phyloP scores from a whole-genome alignment of 2,888 invertebrate species.

The Dolichomitus sp. region DNA sequence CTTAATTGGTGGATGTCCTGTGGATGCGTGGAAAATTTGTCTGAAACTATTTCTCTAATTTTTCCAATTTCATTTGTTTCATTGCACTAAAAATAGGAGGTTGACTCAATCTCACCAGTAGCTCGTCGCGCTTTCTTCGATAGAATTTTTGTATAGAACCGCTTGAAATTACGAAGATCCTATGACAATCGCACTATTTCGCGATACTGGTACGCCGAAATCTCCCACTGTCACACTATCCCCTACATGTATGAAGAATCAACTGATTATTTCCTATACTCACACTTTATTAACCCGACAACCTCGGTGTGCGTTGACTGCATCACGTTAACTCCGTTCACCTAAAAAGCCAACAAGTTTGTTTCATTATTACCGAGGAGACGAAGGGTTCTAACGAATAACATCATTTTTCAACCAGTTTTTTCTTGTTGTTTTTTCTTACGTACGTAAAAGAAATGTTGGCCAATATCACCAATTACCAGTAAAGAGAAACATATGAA shows the following conservation, averaged over 20 bases:
- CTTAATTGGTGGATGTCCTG: too few species aligned
- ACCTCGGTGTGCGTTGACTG: constrained; percentile 98
- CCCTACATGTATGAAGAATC: not conserved
- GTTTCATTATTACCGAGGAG: not conserved
- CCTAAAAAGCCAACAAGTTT: constrained; percentile 86
- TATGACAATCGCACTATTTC: not conserved
- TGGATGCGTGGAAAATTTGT: too few species aligned
- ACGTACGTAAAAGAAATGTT: not conserved
- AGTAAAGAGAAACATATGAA: not conserved
- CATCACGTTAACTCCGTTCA: constrained; percentile 97
- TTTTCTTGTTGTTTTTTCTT: too few species aligned
- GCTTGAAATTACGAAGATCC: not conserved
- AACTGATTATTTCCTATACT: constrained; percentile 79
- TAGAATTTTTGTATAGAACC: not conserved
- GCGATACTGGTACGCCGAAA: too few species aligned
- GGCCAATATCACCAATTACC: not conserved
- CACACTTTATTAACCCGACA: constrained; percentile 97
- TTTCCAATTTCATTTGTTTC: too few species aligned
- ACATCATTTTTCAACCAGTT: not conserved
- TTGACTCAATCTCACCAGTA: too few species aligned
- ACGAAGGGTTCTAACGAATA: constrained; percentile 46
- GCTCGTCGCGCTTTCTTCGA: not conserved
- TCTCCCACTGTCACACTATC: too few species aligned
- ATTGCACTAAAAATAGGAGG: too few species aligned
- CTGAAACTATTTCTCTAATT: too few species aligned